Conservation (phyloP, 1,140 invertebrate species). For the Drosophila nigromelanica region DNA sequence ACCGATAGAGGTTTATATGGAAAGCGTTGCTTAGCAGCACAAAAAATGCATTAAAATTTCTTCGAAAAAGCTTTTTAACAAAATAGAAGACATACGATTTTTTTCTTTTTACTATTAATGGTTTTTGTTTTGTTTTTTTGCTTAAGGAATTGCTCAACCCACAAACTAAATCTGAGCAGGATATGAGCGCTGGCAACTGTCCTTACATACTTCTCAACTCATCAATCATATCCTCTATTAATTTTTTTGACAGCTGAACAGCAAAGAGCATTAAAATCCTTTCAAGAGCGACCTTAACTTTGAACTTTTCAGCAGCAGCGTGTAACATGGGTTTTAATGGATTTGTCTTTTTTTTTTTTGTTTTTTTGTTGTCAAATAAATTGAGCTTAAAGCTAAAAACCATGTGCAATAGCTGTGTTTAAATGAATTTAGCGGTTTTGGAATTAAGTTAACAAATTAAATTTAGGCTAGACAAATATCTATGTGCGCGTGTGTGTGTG, state of each 20-base stretch:
- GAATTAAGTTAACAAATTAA: constrained; percentile 51
- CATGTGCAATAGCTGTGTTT: constrained; percentile 5
- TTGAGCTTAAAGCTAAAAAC: constrained; percentile 14
- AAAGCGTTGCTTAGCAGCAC: no score
- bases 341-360: no score
- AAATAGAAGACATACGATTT: no score
- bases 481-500: constrained; percentile 18
- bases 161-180: constrained; percentile 3
- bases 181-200: not conserved
- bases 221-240: constrained; percentile 41
- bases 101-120: not conserved
- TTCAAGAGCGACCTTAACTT: constrained; percentile 27
- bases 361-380: not conserved
- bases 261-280: constrained; percentile 41
- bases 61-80: no score
- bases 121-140: not conserved
- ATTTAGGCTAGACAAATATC: not conserved
- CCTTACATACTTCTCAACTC: not conserved
- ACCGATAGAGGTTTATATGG: no score
- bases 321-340: constrained; percentile 1
- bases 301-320: constrained; percentile 14
- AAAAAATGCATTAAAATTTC: no score
- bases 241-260: constrained; percentile 43
- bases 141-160: not conserved
- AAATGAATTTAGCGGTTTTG: constrained; percentile 46